phyloP scores from a whole-genome alignment of 2,888 invertebrate genomes.

The Plebejus melissa region DNA sequence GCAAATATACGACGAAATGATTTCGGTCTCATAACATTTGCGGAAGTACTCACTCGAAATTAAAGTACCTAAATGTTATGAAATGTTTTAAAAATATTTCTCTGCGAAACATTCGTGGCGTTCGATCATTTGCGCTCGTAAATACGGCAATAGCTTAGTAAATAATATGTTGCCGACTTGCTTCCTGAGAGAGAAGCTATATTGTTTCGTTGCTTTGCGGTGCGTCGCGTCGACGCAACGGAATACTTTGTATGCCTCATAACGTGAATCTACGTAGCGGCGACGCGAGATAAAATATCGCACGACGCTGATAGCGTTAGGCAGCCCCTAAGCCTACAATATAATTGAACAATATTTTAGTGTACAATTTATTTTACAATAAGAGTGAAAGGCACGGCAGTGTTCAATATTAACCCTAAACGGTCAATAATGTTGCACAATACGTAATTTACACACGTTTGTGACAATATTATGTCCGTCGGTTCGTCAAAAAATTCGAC shows the following conservation, averaged over 20 bases:
- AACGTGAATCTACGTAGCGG: neutral
- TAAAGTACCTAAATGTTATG: slow-evolving; percentile 24
- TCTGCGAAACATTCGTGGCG: slow-evolving; percentile 7
- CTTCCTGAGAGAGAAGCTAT: slow-evolving; percentile 10
- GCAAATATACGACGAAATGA: slow-evolving; percentile 3
- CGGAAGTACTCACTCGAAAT: slow-evolving; percentile 25
- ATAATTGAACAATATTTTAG: too few species aligned
- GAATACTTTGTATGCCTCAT: neutral
- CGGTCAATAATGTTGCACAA: too few species aligned
- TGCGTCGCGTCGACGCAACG: neutral
- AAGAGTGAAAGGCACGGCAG: too few species aligned
- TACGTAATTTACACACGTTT: too few species aligned
- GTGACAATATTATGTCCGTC: too few species aligned
- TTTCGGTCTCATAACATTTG: slow-evolving; percentile 20
- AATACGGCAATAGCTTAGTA: slow-evolving; percentile 8
- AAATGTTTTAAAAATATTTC: slow-evolving; percentile 24
- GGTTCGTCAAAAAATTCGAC: neutral
- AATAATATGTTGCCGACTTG: slow-evolving; percentile 2
- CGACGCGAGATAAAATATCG: neutral
- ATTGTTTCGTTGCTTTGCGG: neutral
- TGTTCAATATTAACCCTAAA: too few species aligned
- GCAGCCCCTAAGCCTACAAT: neutral
- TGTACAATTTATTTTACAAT: too few species aligned
- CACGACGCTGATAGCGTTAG: neutral
- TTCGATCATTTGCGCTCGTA: slow-evolving; percentile 27